phyloP scores from a whole-genome alignment of 2,888 invertebrate genomes.

The Heteromyza rotundicornis region DNA sequence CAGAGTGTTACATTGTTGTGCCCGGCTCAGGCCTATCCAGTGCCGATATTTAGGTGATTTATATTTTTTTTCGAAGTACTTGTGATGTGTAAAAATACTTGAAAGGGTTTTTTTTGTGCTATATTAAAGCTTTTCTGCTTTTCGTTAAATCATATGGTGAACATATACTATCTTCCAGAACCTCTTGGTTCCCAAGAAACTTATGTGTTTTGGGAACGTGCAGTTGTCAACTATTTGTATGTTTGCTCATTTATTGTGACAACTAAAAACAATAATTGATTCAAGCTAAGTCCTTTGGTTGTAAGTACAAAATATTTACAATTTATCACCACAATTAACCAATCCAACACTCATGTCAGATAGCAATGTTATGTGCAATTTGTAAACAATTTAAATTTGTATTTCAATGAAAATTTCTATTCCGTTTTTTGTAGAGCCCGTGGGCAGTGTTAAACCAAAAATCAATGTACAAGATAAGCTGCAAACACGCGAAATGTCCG shows the following conservation, averaged over 20 bases:
- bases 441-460: conserved; percentile 69
- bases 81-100: conserved; percentile 1
- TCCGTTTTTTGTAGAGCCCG: conserved; percentile 59
- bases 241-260: too few relatives aligned
- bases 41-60: conserved; percentile 76
- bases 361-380: conserved; percentile 68
- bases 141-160: too few relatives aligned
- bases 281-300: too few relatives aligned
- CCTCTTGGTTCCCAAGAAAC: too few relatives aligned
- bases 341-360: too few relatives aligned
- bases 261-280: too few relatives aligned
- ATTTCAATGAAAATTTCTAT: too few relatives aligned
- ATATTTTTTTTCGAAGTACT: not conserved
- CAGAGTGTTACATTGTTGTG: conserved; percentile 71
- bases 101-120: conserved; percentile 52
- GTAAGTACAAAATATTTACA: too few relatives aligned
- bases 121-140: conserved; percentile 17
- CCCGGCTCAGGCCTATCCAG: conserved; percentile 78
- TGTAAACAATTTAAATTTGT: too few relatives aligned
- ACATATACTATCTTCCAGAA: not conserved
- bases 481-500: conserved; percentile 67
- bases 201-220: too few relatives aligned
- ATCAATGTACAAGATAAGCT: conserved; percentile 72
- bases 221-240: too few relatives aligned
- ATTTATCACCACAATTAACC: too few relatives aligned